Conservation (phyloP, 2,797 vertebrate genomes). For the Carapus acus region DNA sequence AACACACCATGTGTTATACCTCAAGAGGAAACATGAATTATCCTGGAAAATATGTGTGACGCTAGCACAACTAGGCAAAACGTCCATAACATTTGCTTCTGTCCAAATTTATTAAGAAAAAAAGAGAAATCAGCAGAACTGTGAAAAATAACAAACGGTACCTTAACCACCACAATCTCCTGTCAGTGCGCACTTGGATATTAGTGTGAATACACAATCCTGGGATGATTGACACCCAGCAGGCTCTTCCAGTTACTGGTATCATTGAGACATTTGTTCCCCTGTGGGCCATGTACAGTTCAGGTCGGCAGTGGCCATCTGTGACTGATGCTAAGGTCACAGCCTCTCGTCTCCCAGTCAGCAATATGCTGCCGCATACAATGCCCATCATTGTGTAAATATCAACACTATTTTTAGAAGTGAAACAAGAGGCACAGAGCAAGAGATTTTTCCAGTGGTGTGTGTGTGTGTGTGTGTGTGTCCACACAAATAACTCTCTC, state of each 20-base stretch:
- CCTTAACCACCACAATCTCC: no score
- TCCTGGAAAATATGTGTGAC: no score
- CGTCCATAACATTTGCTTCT: no score
- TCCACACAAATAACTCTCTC: constrained; percentile 24
- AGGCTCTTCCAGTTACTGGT: neutral
- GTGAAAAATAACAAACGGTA: no score
- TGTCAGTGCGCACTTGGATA: no score
- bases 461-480: constrained; percentile 11
- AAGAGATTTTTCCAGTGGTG: constrained; percentile 39
- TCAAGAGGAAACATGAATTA: no score
- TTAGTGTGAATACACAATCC: no score
- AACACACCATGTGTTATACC: constrained; percentile 1
- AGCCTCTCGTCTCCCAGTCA: constrained; percentile 9
- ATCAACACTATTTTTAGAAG: constrained; percentile 58
- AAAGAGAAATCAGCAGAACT: no score
- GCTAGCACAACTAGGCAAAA: no score
- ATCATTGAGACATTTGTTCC: constrained; percentile 5
- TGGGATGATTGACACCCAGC: no score
- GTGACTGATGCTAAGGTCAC: constrained; percentile 46
- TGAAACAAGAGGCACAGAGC: constrained; percentile 26
- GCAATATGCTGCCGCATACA: constrained; percentile 46
- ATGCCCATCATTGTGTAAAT: constrained; percentile 59
- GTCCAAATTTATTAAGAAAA: no score
- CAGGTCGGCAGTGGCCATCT: constrained; percentile 44
- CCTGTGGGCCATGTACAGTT: neutral